Conservation (phyloP, 2,797 vertebrate genomes). For the Mus minutoides region DNA sequence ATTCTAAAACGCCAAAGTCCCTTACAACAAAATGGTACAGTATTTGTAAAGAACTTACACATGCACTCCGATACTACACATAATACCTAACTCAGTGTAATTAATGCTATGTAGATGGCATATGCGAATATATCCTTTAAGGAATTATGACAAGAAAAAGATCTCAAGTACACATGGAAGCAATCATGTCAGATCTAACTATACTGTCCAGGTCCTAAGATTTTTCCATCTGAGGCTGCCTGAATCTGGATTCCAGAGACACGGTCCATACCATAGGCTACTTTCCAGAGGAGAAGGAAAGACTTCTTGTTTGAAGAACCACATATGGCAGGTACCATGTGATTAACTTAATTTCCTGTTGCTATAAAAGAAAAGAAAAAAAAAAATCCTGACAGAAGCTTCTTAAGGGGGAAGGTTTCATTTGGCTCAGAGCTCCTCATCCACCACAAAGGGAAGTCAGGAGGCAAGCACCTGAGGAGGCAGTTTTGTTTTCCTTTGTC, state of each 20-base stretch:
- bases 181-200: not conserved
- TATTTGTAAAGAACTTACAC: too few species aligned
- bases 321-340: not conserved
- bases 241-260: not conserved
- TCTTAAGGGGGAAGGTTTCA: too few species aligned
- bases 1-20: not conserved
- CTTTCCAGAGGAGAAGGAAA: not conserved
- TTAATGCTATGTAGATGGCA: not conserved
- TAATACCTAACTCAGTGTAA: not conserved
- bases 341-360: not conserved
- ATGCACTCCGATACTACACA: not conserved
- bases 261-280: rapidly evolving
- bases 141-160: not conserved
- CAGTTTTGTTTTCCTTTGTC: not conserved
- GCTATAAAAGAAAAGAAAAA: not conserved
- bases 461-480: too few species aligned
- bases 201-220: too few species aligned
- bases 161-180: not conserved
- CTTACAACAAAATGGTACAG: not conserved
- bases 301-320: not conserved
- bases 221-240: too few species aligned
- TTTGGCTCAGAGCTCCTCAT: too few species aligned
- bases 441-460: too few species aligned
- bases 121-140: not conserved
- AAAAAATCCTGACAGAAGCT: too few species aligned